Percentiles rank a stretch among this genome's conserved stretches.
Evolutionary conservation across 2,113 vertebrate genomes (phyloP).

Genomic region (Apodemus sylvaticus): DNA sequence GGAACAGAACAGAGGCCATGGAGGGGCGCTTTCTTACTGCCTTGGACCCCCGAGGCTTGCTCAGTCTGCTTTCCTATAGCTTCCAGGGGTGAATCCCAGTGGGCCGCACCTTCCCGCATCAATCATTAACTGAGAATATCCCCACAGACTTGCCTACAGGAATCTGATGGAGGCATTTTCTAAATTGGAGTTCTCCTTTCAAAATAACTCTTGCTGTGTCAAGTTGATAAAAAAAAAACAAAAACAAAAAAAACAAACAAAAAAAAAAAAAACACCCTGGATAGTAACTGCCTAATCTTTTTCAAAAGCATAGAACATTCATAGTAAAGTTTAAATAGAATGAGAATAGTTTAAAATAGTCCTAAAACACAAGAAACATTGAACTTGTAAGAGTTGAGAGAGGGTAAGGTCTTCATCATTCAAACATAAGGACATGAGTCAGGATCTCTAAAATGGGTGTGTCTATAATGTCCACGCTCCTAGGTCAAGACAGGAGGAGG

Average conservation of each 20-base stretch:
- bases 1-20: background rate
- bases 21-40: background rate
- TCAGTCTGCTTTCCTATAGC: background rate
- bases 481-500: too few relatives aligned
- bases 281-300: background rate
- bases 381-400: background rate
- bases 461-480: background rate
- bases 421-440: background rate
- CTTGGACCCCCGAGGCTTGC: background rate
- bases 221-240: background rate
- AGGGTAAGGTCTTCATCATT: background rate
- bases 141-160: background rate
- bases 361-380: constrained; percentile 28
- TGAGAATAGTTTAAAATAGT: background rate
- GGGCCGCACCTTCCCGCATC: background rate
- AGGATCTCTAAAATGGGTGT: background rate
- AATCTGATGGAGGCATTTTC: background rate
- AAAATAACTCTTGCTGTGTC: background rate
- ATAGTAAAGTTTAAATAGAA: background rate
- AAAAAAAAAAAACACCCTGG: background rate
- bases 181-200: background rate
- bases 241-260: background rate
- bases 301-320: background rate
- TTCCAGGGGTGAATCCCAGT: background rate
- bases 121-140: background rate